Conservation (phyloP, 2,888 invertebrate genomes). For the Heliothis peltigera region DNA sequence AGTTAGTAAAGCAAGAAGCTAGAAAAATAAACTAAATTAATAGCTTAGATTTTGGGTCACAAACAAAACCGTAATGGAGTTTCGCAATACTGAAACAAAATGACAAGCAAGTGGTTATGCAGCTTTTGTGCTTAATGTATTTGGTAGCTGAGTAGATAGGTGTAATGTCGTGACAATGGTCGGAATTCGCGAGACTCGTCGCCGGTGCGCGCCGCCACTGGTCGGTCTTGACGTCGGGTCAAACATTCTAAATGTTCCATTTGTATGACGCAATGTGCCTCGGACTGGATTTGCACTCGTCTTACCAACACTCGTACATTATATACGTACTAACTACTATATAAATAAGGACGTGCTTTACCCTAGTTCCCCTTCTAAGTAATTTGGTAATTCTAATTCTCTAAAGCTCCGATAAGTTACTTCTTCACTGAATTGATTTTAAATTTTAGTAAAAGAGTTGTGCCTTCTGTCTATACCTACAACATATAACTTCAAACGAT, state of each 20-base stretch:
- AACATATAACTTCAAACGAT: too few relatives aligned
- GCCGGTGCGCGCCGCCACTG: conserved; percentile 61
- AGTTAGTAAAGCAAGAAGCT: conserved; percentile 47
- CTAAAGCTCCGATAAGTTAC: neutral
- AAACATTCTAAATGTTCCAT: conserved; percentile 86
- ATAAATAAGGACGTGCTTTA: conserved; percentile 52
- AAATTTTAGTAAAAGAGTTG: neutral
- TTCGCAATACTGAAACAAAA: conserved; percentile 69
- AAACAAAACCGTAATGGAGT: conserved; percentile 59
- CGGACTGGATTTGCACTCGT: conserved; percentile 86
- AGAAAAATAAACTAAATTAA: conserved; percentile 35
- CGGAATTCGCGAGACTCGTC: conserved; percentile 74
- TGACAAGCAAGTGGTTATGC: conserved; percentile 69
- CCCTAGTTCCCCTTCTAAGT: conserved; percentile 24
- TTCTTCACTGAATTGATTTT: neutral
- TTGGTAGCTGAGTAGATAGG: conserved; percentile 65
- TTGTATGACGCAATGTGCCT: conserved; percentile 84
- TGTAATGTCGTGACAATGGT: conserved; percentile 82
- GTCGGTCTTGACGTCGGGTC: conserved; percentile 77
- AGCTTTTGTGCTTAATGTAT: conserved; percentile 65
- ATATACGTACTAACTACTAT: conserved; percentile 46
- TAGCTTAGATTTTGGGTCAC: conserved; percentile 54
- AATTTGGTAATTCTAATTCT: conserved; percentile 7
- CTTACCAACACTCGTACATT: conserved; percentile 76
- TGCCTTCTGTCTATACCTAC: too few relatives aligned